A percentile compares a stretch with the other conserved stretches of the same genome.
Conservation (phyloP, 2,113 vertebrate species). For the Xiphophorus hellerii region DNA sequence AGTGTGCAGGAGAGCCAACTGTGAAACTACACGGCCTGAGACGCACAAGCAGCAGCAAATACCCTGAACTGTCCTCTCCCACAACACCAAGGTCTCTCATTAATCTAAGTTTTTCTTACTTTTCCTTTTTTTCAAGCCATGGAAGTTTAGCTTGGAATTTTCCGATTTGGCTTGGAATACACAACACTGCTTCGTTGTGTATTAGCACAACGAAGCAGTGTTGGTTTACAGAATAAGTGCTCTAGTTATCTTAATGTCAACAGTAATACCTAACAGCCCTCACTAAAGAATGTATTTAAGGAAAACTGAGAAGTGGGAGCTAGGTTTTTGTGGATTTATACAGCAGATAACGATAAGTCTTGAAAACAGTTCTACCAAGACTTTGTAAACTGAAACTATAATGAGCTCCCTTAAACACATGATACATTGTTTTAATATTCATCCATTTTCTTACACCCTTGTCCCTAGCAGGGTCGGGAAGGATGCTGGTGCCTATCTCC, state of each 20-base stretch:
- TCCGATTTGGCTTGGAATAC: not conserved
- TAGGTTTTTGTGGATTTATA: not conserved
- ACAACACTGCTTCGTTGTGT: no score
- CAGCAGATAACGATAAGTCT: not conserved
- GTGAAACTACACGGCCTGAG: slow-evolving; percentile 86
- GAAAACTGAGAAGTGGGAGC: not conserved
- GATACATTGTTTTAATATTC: not conserved
- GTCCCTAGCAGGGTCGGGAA: no score
- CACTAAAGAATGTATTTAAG: not conserved
- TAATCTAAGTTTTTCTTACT: not conserved
- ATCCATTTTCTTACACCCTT: no score
- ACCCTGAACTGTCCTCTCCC: slow-evolving; percentile 87
- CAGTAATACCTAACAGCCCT: not conserved
- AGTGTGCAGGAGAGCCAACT: slow-evolving; percentile 82
- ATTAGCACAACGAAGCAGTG: not conserved
- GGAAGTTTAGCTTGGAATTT: not conserved
- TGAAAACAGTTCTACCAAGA: not conserved
- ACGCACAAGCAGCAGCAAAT: slow-evolving; percentile 83
- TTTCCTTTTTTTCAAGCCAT: not conserved
- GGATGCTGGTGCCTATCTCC: no score
- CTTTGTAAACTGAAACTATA: not conserved
- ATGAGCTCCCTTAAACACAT: no score
- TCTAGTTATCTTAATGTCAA: not conserved
- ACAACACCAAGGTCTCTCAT: slow-evolving; percentile 88
- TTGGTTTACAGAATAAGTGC: not conserved